Conservation (phyloP, 2,888 invertebrate genomes). For the Cistogaster globosa region DNA sequence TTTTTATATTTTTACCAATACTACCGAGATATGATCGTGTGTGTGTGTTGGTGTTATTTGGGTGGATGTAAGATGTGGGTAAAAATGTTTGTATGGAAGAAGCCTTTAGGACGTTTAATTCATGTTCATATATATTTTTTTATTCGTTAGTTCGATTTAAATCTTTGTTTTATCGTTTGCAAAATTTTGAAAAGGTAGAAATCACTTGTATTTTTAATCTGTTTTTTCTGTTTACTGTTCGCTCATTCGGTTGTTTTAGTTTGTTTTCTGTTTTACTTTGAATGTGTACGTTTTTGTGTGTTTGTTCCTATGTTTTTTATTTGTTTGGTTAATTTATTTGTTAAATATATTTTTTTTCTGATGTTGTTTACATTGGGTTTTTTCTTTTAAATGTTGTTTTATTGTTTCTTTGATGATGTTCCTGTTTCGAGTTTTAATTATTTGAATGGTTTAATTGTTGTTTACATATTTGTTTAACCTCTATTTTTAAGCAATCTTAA, state of each 20-base stretch:
- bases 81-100: constrained; percentile 44
- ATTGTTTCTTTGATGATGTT: constrained; percentile 52
- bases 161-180: constrained; percentile 18
- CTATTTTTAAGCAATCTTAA: background rate
- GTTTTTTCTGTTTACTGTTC: constrained; percentile 11
- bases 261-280: background rate
- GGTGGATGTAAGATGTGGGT: constrained; percentile 7
- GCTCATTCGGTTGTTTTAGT: constrained; percentile 8
- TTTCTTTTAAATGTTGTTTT: constrained; percentile 40
- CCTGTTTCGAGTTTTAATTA: constrained; percentile 57
- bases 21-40: background rate
- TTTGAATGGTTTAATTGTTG: constrained; percentile 43
- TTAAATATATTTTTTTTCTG: constrained; percentile 18
- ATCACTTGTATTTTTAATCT: constrained; percentile 26
- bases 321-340: constrained; percentile 60
- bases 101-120: constrained; percentile 24
- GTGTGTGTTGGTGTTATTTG: background rate
- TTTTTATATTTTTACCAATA: constrained; percentile 35
- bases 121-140: constrained; percentile 8
- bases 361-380: constrained; percentile 7
- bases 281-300: background rate
- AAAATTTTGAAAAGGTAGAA: constrained; percentile 42
- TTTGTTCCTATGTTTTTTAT: constrained; percentile 27
- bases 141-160: constrained; percentile 10
- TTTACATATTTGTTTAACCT: background rate